Evolutionary conservation across 2,888 invertebrate genomes (phyloP), one percentile per base, ranked within the genome.

Genomic region (Petrolisthes cinctipes): DNA sequence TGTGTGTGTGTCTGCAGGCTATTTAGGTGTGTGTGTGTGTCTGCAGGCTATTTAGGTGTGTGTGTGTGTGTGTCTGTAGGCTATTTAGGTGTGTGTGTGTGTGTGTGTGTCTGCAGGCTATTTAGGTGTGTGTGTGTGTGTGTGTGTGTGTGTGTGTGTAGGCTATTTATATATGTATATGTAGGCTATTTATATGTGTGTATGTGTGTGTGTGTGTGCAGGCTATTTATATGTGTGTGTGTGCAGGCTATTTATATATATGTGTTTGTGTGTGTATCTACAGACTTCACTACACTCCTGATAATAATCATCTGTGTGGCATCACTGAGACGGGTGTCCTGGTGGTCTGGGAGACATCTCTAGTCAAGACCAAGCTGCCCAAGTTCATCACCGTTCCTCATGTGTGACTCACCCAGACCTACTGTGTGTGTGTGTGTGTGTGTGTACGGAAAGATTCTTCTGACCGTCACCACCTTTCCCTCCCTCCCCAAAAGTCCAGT

Each of bases 311-410:
- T 57, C 78, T 89, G 11, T 89, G 89, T 54, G 89, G 86, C 53
- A 86, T 86, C 66, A 86, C 89, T 5, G 86, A 89, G 76, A 83
- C 71, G 56, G 83, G 84, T 7, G 80, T 83, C 17, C 57, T 89
- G 68, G 76, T 89, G 57, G 89, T 89, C 37, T 89, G 89, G 89
- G 89, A 86, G 54, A 84, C 89, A 11, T 82, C 86, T 9, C 89
- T 86, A 1, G 86, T 89, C 20, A 89, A 86, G 51, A 86, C 85
- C 54, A 89, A 86, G 53, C 73, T 89, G 68, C 89, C 89, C 5
- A 89, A 89, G 73, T 89, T 89, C 82, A 85, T 86, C 68, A 89
- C 86, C 5, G 86, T 86, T 17, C 86, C 84, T 68, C 57, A 83
- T 4, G 75, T 83, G 7, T 86, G 23, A 71, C 23, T 23, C n/a